A percentile compares a stretch with the other conserved stretches of the same genome.
These are phyloP conservation scores for Hapalemur alaotrensis DNA, from an alignment of 2,797 vertebrate species.

Conservation along the genomic window DNA sequence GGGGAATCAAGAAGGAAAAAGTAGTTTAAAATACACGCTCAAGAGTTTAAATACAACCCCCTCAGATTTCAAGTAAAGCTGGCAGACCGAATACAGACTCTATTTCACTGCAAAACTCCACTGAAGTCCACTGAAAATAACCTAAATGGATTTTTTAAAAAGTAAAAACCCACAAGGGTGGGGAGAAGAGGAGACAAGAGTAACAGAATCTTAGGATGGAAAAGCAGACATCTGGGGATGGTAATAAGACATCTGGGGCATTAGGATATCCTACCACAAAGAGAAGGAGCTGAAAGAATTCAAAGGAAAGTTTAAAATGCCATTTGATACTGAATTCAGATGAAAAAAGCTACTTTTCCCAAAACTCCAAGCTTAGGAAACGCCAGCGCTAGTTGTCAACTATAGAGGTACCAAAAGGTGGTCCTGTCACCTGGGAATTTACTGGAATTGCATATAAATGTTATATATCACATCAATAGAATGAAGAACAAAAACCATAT, in stretches of 20 bases:
- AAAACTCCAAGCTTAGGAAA: not conserved
- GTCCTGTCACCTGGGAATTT: not conserved
- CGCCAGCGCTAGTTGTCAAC: not conserved
- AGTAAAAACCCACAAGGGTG: not conserved
- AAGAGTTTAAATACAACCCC: not conserved
- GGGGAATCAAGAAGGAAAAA: not conserved
- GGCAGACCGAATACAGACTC: not conserved
- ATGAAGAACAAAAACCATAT: not conserved
- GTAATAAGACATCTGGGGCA: not conserved
- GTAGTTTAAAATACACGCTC: not conserved
- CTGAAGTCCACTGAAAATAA: not conserved
- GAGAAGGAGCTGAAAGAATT: not conserved
- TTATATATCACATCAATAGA: not conserved
- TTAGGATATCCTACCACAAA: not conserved
- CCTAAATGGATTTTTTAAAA: not conserved
- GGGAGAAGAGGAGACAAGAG: not conserved
- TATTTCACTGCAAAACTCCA: not conserved
- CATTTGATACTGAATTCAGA: not conserved
- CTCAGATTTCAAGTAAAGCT: not conserved
- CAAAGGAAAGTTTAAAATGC: not conserved
- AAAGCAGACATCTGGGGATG: not conserved
- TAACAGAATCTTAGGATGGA: not conserved
- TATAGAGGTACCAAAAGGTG: not conserved
- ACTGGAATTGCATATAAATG: not conserved
- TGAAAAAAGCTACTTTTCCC: not conserved